These are phyloP conservation scores for Melieria picta DNA, from an alignment of 2,888 invertebrate species.

Conservation along the genomic window DNA sequence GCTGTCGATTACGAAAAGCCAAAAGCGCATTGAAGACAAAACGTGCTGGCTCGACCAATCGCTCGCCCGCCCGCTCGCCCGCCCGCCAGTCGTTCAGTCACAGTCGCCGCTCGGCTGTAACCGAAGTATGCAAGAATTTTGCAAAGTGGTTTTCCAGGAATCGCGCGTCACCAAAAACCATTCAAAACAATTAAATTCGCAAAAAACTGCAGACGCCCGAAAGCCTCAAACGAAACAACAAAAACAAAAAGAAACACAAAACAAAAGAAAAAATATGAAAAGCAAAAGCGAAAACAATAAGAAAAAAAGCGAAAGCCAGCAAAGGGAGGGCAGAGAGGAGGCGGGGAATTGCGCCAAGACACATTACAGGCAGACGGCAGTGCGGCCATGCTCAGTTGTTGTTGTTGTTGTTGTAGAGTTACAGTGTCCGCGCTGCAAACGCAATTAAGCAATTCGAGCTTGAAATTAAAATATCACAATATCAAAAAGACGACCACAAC, in stretches of 20 bases:
- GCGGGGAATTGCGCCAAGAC: too few relatives aligned
- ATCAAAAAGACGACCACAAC: not conserved
- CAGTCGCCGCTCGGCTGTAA: not conserved
- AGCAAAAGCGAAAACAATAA: slow-evolving; percentile 8
- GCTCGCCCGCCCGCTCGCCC: too few relatives aligned
- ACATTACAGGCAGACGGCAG: too few relatives aligned
- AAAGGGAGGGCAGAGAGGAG: not conserved
- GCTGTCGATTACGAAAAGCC: too few relatives aligned
- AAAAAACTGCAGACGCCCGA: slow-evolving; percentile 14
- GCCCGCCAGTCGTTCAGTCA: too few relatives aligned
- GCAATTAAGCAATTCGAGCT: slow-evolving; percentile 23
- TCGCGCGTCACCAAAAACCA: slow-evolving; percentile 50
- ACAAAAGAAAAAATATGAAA: not conserved
- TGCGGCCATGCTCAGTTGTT: too few relatives aligned
- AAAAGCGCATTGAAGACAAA: too few relatives aligned
- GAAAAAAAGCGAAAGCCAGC: not conserved
- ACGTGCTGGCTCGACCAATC: too few relatives aligned
- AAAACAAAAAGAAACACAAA: slow-evolving; percentile 13
- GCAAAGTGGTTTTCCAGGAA: slow-evolving; percentile 59
- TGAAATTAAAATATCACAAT: slow-evolving; percentile 22
- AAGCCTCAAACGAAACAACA: not conserved
- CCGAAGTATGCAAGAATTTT: slow-evolving; percentile 40
- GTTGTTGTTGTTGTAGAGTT: not conserved
- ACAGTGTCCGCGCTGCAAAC: slow-evolving; percentile 9
- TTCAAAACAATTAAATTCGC: slow-evolving; percentile 51